phyloP scores from a whole-genome alignment of 92 coral and sea anemone genomes.

The Parazoanthus swiftii region DNA sequence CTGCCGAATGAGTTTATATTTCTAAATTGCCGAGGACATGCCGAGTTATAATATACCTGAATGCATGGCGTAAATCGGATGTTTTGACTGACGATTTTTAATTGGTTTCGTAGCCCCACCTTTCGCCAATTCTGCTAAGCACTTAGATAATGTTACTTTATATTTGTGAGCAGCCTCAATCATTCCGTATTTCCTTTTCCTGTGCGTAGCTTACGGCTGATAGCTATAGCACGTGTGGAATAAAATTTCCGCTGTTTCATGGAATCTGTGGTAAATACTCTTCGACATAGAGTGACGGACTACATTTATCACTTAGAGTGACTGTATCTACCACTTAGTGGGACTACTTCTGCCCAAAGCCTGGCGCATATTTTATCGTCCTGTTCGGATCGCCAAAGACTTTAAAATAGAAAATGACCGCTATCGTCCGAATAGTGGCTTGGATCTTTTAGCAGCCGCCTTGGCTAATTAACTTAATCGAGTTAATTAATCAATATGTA shows the following conservation, averaged over 20 bases:
- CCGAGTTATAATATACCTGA: neutral
- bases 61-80: neutral
- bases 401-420: too few relatives aligned
- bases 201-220: neutral
- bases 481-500: too few relatives aligned
- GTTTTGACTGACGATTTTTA: neutral
- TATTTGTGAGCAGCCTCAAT: neutral
- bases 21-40: neutral
- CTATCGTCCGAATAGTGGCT: too few relatives aligned
- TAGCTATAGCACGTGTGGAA: neutral
- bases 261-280: neutral
- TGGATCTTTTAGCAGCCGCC: too few relatives aligned
- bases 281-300: too few relatives aligned
- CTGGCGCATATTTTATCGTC: too few relatives aligned
- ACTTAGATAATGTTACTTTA: neutral
- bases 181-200: conserved; percentile 1
- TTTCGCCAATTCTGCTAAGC: neutral
- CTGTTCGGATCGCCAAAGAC: too few relatives aligned
- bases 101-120: conserved; percentile 18
- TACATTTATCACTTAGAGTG: too few relatives aligned
- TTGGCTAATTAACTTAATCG: too few relatives aligned
- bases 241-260: too few relatives aligned
- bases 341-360: too few relatives aligned
- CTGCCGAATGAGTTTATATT: neutral
- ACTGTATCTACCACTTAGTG: too few relatives aligned